phyloP scores from a whole-genome alignment of 2,113 vertebrate species.

The Bombycilla garrulus region DNA sequence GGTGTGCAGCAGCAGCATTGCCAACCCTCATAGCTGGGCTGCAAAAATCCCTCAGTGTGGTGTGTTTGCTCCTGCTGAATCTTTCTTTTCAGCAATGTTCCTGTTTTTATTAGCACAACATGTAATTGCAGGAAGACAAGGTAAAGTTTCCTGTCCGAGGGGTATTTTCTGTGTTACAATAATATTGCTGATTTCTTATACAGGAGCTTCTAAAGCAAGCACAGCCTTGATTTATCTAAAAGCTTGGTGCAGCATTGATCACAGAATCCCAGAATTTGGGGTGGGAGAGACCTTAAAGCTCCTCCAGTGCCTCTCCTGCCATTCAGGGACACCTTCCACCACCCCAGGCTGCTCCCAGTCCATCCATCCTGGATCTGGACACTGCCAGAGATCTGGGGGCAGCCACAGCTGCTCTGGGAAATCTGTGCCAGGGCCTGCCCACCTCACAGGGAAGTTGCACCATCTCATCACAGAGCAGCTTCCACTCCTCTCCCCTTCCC shows the following conservation, averaged over 20 bases:
- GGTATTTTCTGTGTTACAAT: accelerated
- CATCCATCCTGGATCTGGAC: accelerated
- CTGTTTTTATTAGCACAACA: background rate
- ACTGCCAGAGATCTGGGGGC: background rate
- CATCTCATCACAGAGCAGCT: background rate
- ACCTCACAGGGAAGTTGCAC: background rate
- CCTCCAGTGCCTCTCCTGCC: background rate
- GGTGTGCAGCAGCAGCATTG: background rate
- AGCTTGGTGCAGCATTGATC: background rate
- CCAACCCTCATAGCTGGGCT: background rate
- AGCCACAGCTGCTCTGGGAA: background rate
- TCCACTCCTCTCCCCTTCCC: background rate
- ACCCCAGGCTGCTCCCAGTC: background rate
- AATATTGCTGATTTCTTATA: background rate
- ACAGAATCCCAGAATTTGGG: background rate
- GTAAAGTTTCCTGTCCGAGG: background rate
- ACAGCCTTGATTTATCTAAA: background rate
- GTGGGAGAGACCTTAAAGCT: background rate
- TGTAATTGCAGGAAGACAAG: background rate
- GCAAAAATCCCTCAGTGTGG: background rate
- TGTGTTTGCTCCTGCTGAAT: background rate
- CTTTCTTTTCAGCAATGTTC: background rate
- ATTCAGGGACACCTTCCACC: background rate
- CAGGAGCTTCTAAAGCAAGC: background rate
- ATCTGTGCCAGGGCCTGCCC: background rate